These are phyloP conservation scores for Diabrotica balteata DNA, from an alignment of 2,888 invertebrate species.

Conservation along the genomic window DNA sequence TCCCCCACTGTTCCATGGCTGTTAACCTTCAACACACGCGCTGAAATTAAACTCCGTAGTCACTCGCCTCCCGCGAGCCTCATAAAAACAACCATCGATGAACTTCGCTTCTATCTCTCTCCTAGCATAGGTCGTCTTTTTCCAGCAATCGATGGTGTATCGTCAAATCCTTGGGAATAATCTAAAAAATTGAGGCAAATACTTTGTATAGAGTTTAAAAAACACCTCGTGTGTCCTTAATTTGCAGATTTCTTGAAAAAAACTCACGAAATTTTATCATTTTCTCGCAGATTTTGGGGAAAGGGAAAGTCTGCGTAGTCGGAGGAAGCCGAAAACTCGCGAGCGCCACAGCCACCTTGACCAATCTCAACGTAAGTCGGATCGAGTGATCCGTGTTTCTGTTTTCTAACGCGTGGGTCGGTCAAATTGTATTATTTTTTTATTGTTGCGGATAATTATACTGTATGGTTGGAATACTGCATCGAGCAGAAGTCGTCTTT, in stretches of 20 bases:
- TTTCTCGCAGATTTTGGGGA: constrained; percentile 34
- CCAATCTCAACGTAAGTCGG: constrained; percentile 59
- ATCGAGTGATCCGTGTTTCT: constrained; percentile 44
- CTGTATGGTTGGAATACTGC: not conserved
- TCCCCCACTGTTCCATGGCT: constrained; percentile 32
- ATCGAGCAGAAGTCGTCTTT: not conserved
- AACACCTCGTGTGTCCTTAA: constrained; percentile 12
- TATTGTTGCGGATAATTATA: constrained; percentile 17
- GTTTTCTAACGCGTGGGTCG: constrained; percentile 28
- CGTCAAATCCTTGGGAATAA: constrained; percentile 23
- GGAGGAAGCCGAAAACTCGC: constrained; percentile 42
- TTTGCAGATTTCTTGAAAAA: constrained; percentile 12
- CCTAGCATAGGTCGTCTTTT: constrained; percentile 22
- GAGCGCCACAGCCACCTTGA: constrained; percentile 55
- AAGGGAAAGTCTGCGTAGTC: constrained; percentile 53
- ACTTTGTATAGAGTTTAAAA: constrained; percentile 3
- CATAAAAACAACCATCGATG: constrained; percentile 52
- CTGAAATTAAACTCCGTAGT: constrained; percentile 48
- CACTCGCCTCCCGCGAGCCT: constrained; percentile 53
- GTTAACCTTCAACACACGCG: constrained; percentile 53
- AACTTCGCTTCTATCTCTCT: constrained; percentile 34
- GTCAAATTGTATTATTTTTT: constrained; percentile 29
- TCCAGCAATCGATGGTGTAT: constrained; percentile 24
- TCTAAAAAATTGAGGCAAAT: constrained; percentile 22
- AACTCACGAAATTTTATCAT: not conserved